Evolutionary conservation across 2,888 invertebrate species (phyloP).

Genomic region (Hirtodrosophila cameraria): DNA sequence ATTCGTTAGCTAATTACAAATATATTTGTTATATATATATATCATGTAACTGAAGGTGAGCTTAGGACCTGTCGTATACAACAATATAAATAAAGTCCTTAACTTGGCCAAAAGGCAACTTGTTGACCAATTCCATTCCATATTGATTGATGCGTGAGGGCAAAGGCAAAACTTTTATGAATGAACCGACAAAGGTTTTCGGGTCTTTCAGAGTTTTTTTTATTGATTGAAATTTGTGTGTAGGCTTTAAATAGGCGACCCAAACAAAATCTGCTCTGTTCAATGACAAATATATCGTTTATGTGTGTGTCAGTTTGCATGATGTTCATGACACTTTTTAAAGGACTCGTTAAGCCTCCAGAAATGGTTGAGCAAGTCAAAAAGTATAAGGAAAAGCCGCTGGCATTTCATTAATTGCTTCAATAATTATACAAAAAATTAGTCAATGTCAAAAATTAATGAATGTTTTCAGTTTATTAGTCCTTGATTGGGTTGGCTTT

Average conservation of each 20-base stretch:
- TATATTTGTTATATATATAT: not conserved
- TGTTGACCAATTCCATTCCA: slow-evolving; percentile 36
- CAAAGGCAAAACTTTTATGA: slow-evolving; percentile 45
- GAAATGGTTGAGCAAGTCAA: slow-evolving; percentile 13
- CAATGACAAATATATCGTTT: slow-evolving; percentile 1
- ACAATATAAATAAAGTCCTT: not conserved
- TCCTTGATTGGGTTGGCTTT: not conserved
- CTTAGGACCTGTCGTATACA: too few species aligned
- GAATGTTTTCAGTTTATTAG: not conserved
- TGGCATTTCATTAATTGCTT: slow-evolving; percentile 21
- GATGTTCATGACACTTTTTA: slow-evolving; percentile 26
- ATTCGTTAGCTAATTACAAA: too few species aligned
- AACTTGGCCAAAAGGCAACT: slow-evolving; percentile 19
- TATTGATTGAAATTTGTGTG: slow-evolving; percentile 49
- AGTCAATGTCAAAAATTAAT: not conserved
- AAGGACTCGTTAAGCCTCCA: slow-evolving; percentile 1
- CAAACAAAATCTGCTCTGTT: not conserved
- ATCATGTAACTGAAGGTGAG: too few species aligned
- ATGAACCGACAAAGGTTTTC: slow-evolving; percentile 27
- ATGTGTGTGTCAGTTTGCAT: slow-evolving; percentile 9
- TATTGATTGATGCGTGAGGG: slow-evolving; percentile 41
- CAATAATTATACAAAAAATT: slow-evolving; percentile 5
- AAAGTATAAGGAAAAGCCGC: slow-evolving; percentile 6
- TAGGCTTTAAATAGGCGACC: slow-evolving; percentile 41
- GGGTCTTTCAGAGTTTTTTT: slow-evolving; percentile 6